A percentile compares a stretch with the other conserved stretches of the same genome.
phyloP scores from a whole-genome alignment of 2,888 invertebrate genomes.

The Cephalotes varians region DNA sequence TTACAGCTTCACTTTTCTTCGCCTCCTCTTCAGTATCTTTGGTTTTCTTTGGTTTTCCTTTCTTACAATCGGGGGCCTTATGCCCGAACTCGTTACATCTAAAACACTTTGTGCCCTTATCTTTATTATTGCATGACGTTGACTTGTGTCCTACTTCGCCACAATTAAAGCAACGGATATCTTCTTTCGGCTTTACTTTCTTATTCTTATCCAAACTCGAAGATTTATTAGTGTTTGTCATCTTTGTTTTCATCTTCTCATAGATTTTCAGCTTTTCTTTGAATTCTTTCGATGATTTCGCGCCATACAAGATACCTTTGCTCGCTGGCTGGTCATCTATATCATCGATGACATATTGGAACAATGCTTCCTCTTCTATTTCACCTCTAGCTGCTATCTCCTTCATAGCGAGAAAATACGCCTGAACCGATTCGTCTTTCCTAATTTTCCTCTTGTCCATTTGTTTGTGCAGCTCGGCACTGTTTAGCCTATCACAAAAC shows the following conservation, averaged over 20 bases:
- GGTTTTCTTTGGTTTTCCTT: too few relatives aligned
- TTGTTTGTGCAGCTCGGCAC: neutral
- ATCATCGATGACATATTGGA: slow-evolving; percentile 3
- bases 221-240: neutral
- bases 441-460: neutral
- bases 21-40: too few relatives aligned
- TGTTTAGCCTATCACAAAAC: neutral
- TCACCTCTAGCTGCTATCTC: neutral
- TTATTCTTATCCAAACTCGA: too few relatives aligned
- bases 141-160: neutral
- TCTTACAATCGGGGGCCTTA: neutral
- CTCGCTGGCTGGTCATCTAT: neutral
- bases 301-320: slow-evolving; percentile 13
- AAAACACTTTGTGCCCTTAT: neutral
- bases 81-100: slow-evolving; percentile 19
- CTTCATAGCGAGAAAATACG: neutral
- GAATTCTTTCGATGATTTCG: neutral
- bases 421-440: neutral
- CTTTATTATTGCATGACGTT: neutral
- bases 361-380: neutral
- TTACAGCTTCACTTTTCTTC: too few relatives aligned
- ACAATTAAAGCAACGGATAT: neutral
- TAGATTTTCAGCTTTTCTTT: neutral
- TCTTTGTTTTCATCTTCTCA: neutral
- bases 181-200: neutral